Percentiles rank a stretch among this genome's conserved stretches.
These are phyloP conservation scores for Mystacides longicornis DNA, from an alignment of 2,888 invertebrate species.

Conservation along the genomic window DNA sequence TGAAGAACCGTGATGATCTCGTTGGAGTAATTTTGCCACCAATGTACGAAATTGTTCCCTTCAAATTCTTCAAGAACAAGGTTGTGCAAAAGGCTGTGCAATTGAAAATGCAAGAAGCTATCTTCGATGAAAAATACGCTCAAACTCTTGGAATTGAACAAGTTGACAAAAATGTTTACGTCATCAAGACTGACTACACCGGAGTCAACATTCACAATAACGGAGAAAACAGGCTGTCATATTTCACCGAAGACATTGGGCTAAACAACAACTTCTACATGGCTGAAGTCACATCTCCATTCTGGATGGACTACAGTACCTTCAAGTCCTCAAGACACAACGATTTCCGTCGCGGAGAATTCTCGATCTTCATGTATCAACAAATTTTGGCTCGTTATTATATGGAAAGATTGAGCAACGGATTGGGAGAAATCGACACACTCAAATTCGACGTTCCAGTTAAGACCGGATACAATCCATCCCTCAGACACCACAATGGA, in stretches of 20 bases:
- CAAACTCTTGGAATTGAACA: conserved; percentile 44
- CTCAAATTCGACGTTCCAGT: conserved; percentile 49
- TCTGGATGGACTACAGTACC: conserved; percentile 34
- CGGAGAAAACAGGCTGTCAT: conserved; percentile 39
- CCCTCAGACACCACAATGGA: conserved; percentile 50
- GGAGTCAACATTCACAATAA: conserved; percentile 50
- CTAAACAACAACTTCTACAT: conserved; percentile 53
- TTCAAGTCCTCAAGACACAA: conserved; percentile 22
- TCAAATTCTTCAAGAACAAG: conserved; percentile 65
- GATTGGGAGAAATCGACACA: conserved; percentile 46
- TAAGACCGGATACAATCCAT: conserved; percentile 53
- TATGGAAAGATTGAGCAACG: conserved; percentile 56
- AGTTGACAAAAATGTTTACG: conserved; percentile 45
- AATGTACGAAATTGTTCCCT: conserved; percentile 70
- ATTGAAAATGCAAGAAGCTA: conserved; percentile 55
- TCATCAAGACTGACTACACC: conserved; percentile 62
- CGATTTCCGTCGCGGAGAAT: conserved; percentile 56
- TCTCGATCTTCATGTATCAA: conserved; percentile 50
- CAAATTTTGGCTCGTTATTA: conserved; percentile 48
- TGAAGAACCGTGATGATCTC: conserved; percentile 61
- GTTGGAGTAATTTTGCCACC: conserved; percentile 61
- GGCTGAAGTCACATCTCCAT: conserved; percentile 47
- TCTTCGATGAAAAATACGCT: conserved; percentile 45
- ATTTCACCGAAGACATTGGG: conserved; percentile 60
- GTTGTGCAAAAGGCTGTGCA: conserved; percentile 60